A percentile compares a stretch with the other conserved stretches of the same genome.
Conservation (phyloP, 2,113 vertebrate genomes). For the Syrrhaptes paradoxus region DNA sequence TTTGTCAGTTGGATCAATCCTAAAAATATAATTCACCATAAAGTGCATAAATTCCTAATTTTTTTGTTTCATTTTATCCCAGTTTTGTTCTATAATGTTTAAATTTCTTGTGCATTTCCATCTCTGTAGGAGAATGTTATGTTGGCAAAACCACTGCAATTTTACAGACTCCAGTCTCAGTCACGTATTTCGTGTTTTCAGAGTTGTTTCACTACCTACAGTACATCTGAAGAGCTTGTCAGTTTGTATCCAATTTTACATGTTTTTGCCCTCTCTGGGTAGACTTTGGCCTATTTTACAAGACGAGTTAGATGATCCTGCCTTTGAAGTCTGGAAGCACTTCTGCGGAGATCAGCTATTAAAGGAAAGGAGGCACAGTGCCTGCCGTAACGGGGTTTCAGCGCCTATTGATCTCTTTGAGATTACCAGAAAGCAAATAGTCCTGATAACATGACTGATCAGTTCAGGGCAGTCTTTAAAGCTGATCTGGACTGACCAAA, state of each 20-base stretch:
- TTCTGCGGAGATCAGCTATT: background rate
- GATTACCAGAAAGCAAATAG: background rate
- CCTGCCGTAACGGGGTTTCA: background rate
- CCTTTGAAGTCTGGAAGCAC: slow-evolving; percentile 36
- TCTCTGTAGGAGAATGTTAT: background rate
- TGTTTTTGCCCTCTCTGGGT: slow-evolving; percentile 28
- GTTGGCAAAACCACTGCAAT: background rate
- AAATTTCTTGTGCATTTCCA: slow-evolving; percentile 12
- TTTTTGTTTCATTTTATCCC: background rate
- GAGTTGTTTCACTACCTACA: slow-evolving; percentile 34
- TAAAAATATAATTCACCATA: background rate
- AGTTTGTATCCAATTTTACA: slow-evolving; percentile 53
- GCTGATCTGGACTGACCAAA: background rate
- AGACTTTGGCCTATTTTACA: slow-evolving; percentile 46
- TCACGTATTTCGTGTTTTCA: slow-evolving; percentile 35
- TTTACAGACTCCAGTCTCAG: background rate
- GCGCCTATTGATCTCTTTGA: background rate
- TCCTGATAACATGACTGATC: background rate
- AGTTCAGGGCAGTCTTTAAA: background rate
- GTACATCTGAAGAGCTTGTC: slow-evolving; percentile 43
- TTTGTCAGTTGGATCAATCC: background rate
- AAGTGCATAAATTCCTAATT: background rate
- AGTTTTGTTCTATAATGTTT: background rate
- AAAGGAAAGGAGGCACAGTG: background rate
- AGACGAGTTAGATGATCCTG: slow-evolving; percentile 2